phyloP scores from a whole-genome alignment of 2,888 invertebrate genomes.

The Lasioglossum vierecki region DNA sequence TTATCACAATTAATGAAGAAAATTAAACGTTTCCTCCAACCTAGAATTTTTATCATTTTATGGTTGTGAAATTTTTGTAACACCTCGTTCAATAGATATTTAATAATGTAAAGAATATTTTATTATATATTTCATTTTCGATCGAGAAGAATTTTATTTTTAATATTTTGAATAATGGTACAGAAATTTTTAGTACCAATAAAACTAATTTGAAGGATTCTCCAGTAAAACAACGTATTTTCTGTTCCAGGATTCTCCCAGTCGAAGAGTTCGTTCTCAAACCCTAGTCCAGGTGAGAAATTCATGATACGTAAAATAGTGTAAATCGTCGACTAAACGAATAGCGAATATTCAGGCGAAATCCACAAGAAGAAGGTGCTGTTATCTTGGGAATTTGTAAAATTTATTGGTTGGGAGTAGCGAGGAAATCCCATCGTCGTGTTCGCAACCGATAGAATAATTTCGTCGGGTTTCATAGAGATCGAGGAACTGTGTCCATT shows the following conservation, averaged over 20 bases:
- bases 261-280: conserved; percentile 80
- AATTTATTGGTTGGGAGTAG: neutral
- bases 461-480: neutral
- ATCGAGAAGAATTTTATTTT: too few relatives aligned
- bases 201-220: neutral
- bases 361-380: neutral
- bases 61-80: too few relatives aligned
- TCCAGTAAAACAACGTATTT: conserved; percentile 40
- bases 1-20: too few relatives aligned
- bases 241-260: conserved; percentile 80
- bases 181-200: neutral
- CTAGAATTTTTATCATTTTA: too few relatives aligned
- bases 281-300: conserved; percentile 79
- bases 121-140: too few relatives aligned
- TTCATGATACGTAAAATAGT: neutral
- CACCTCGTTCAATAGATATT: too few relatives aligned
- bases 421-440: neutral
- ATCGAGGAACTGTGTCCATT: conserved; percentile 4
- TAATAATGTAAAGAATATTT: too few relatives aligned
- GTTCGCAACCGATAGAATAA: neutral
- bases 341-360: neutral
- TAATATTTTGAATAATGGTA: too few relatives aligned
- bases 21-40: too few relatives aligned
- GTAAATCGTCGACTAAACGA: neutral
- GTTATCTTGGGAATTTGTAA: neutral